phyloP scores from a whole-genome alignment of 2,113 vertebrate genomes.

The Pteropus alecto region DNA sequence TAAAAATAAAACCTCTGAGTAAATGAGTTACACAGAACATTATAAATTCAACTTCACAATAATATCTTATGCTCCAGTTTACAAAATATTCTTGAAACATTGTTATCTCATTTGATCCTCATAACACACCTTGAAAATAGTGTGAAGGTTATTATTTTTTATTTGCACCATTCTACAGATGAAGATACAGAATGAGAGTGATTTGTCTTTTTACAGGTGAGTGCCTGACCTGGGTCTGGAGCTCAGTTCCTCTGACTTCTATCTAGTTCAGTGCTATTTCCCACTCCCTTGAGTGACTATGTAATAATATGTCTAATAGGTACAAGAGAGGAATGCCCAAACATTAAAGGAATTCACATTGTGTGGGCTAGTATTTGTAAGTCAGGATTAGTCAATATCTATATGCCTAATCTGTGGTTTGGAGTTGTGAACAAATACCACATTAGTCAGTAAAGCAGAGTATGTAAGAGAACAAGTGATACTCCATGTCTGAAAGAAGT shows the following conservation, averaged over 20 bases:
- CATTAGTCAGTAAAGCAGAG: constrained; percentile 24
- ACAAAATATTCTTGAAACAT: background rate
- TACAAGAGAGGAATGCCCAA: background rate
- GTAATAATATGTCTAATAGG: background rate
- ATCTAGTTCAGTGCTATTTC: background rate
- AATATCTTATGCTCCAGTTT: background rate
- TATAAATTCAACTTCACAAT: background rate
- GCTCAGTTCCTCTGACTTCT: background rate
- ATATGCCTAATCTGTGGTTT: background rate
- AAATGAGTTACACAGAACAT: background rate
- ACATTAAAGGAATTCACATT: constrained; percentile 25
- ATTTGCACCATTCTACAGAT: background rate
- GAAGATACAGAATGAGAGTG: background rate
- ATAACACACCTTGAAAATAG: background rate
- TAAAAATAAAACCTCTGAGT: background rate
- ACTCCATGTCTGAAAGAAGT: constrained; percentile 50
- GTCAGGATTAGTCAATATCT: constrained; percentile 19
- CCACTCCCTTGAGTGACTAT: background rate
- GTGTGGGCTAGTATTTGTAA: constrained; percentile 18
- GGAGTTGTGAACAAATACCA: background rate
- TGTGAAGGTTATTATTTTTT: background rate
- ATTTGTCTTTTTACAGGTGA: background rate
- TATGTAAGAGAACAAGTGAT: background rate
- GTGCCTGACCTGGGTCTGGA: background rate
- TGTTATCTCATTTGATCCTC: background rate